phyloP scores from a whole-genome alignment of 1,140 invertebrate species.

The Drosophila serrata region DNA sequence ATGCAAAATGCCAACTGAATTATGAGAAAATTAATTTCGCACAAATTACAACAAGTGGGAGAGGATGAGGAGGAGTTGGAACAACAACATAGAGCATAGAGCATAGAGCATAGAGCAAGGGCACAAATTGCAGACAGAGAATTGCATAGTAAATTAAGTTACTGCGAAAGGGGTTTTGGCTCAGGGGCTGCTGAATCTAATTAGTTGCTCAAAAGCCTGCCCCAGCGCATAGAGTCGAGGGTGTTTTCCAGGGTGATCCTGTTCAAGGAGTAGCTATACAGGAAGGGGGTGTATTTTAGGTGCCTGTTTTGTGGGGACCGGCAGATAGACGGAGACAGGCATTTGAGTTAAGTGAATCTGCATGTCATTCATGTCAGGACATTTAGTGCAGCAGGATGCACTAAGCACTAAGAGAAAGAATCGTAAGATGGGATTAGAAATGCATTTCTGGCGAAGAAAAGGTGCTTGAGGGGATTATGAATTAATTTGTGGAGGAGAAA shows the following conservation, averaged over 20 bases:
- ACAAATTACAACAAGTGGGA: constrained; percentile 57
- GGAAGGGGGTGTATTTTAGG: neutral
- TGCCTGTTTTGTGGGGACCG: constrained; percentile 16
- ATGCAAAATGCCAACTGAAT: constrained; percentile 78
- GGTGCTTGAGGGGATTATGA: too few species aligned
- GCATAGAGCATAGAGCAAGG: too few species aligned
- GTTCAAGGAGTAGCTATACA: neutral
- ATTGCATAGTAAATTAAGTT: constrained; percentile 81
- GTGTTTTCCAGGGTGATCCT: neutral
- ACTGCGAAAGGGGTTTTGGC: constrained; percentile 34
- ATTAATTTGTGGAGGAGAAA: neutral
- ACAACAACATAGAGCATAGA: constrained; percentile 1
- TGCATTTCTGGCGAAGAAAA: too few species aligned
- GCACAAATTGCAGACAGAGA: constrained; percentile 40
- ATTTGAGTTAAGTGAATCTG: constrained; percentile 76
- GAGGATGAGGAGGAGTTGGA: constrained; percentile 19
- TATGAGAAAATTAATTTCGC: constrained; percentile 79
- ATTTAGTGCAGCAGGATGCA: constrained; percentile 59
- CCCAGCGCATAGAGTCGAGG: constrained; percentile 16
- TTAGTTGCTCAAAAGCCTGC: constrained; percentile 75
- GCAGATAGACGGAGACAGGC: constrained; percentile 47
- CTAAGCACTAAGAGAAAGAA: constrained; percentile 12
- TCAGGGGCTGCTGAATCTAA: constrained; percentile 61
- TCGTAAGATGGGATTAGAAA: neutral
- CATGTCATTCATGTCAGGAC: constrained; percentile 80